Evolutionary conservation across 2,113 vertebrate species (phyloP), one percentile per base, ranked within the genome.

Genomic region (Macquaria ambigua): DNA sequence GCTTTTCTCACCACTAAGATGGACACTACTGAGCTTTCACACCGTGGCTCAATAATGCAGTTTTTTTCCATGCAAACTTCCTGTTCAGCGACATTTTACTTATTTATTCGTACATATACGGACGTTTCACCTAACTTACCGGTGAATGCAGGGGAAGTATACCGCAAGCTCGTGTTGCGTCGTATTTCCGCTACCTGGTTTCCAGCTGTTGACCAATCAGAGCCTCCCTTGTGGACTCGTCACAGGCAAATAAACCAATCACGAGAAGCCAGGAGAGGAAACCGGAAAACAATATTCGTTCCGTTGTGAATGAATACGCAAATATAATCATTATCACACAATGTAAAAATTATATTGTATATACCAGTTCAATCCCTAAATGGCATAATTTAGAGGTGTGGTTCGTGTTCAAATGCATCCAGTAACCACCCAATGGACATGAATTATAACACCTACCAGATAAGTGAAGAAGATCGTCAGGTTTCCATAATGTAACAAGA

Each of bases 141-240:
- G 5, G 10, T 41, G 8, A 61, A 9, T 5, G 14, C 41, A 46
- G 9, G 0, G 6, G 5, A 4, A 23, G 14, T 15, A 4, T 0
- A 8, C 23, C 0, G 16, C 8, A n/a, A n/a, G 0, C 43, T 37
- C 63, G 18, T 23, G 71, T 3, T 6, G 8, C 0, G 20, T 39
- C 23, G 10, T 1, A 5, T 21, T 53, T 53, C 73, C 53, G 67
- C 87, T 89, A 74, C 87, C 89, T 82, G 79, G 39, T 91, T 79
- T 72, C 1, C 6, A 34, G 70, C 7, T 69, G 2, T 53, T n/a
- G 16, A 68, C 93, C 93, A 93, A 93, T 92, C 91, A 89, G 15
- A 75, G 23, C 9, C 10, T 66, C 9, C n/a, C 20, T 25, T 55
- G 16, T 43, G 14, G 0, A 0, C 0, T 4, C 66, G 12, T 86